Percentiles rank a stretch among this genome's conserved stretches.
Conservation (phyloP, 2,113 vertebrate genomes). For the Pandion haliaetus region DNA sequence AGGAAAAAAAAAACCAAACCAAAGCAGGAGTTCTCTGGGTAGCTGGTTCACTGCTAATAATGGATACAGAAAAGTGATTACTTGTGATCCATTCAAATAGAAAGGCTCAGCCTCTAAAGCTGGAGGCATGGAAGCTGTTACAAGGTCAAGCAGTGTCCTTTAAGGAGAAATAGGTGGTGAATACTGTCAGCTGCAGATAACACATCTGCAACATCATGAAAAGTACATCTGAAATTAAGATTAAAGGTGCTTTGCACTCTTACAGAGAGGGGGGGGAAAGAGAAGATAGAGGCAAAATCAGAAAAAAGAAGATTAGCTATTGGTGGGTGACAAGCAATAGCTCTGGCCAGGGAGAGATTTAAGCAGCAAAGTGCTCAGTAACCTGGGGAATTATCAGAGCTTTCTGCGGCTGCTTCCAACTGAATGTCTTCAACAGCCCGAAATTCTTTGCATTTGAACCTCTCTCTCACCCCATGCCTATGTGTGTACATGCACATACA, state of each 20-base stretch:
- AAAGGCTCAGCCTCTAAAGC: conserved; percentile 30
- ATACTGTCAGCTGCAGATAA: neutral
- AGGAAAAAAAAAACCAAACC: neutral
- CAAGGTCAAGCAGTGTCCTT: conserved; percentile 60
- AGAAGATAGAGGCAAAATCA: conserved; percentile 5
- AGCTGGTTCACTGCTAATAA: conserved; percentile 29
- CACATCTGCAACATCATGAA: neutral
- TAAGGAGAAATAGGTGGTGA: conserved; percentile 9
- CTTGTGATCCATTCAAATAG: conserved; percentile 25
- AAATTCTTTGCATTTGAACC: neutral
- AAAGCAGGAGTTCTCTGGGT: neutral
- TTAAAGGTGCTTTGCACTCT: neutral
- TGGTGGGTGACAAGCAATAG: conserved; percentile 12
- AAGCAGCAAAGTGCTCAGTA: neutral
- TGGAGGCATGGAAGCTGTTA: conserved; percentile 9
- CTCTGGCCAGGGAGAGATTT: conserved; percentile 3
- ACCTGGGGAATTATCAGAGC: neutral
- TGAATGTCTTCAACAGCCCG: neutral
- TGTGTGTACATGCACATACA: neutral
- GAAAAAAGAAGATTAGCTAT: conserved; percentile 26
- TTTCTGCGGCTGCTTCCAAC: neutral
- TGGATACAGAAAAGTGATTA: conserved; percentile 48
- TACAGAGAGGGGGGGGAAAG: neutral
- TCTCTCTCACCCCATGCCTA: neutral
- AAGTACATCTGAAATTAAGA: conserved; percentile 36